Conservation (phyloP, 2,113 vertebrate species). For the Dolichotis patagonum region DNA sequence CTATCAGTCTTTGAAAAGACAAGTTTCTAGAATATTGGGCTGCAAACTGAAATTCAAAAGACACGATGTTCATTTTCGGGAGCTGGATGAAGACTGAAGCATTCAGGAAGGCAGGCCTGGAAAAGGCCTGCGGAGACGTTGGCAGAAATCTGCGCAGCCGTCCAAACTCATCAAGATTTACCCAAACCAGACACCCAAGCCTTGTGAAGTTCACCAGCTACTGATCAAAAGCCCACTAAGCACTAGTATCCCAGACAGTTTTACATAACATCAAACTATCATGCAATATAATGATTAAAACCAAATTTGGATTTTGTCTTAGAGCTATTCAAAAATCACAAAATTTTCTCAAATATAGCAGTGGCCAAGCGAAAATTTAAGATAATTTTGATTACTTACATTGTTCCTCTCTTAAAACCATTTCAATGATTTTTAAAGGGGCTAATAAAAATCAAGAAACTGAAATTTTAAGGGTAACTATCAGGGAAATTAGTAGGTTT, state of each 20-base stretch:
- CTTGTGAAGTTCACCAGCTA: slow-evolving; percentile 59
- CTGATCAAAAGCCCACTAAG: slow-evolving; percentile 69
- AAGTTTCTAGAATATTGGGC: neutral
- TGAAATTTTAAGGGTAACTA: neutral
- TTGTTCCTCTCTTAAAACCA: slow-evolving; percentile 12
- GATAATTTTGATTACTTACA: slow-evolving; percentile 17
- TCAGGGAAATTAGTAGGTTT: slow-evolving; percentile 16
- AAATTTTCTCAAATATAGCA: neutral
- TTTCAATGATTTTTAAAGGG: neutral
- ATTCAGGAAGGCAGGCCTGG: neutral
- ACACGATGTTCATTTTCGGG: neutral
- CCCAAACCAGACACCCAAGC: slow-evolving; percentile 63
- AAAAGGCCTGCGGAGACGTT: neutral
- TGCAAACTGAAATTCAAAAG: slow-evolving; percentile 31
- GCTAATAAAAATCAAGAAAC: slow-evolving; percentile 35
- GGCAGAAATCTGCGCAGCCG: neutral
- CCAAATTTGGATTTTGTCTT: slow-evolving; percentile 62
- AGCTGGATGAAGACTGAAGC: neutral
- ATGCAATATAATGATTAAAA: slow-evolving; percentile 43
- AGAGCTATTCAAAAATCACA: slow-evolving; percentile 29
- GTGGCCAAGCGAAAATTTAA: slow-evolving; percentile 36
- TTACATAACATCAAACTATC: slow-evolving; percentile 59
- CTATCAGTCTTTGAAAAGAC: slow-evolving; percentile 10
- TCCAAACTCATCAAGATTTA: slow-evolving; percentile 66
- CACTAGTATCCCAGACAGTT: slow-evolving; percentile 51